phyloP scores from a whole-genome alignment of 2,888 invertebrate species.

The Pocota personata region DNA sequence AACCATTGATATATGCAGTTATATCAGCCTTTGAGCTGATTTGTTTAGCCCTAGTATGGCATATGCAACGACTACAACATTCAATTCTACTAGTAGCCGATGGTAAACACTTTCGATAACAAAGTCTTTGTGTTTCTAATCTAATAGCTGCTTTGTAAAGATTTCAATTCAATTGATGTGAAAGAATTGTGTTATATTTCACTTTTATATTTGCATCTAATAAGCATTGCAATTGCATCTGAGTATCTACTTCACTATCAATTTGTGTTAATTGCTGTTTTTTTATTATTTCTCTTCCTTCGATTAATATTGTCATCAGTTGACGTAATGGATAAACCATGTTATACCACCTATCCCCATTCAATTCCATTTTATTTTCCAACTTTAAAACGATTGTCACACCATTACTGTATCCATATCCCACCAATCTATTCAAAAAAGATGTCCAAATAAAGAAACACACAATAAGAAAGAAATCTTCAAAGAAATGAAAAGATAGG shows the following conservation, averaged over 20 bases:
- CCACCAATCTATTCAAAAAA: slow-evolving; percentile 38
- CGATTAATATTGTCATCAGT: slow-evolving; percentile 22
- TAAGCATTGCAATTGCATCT: not conserved
- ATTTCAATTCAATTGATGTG: too few relatives aligned
- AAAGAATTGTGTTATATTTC: not conserved
- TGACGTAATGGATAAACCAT: slow-evolving; percentile 70
- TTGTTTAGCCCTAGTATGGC: too few relatives aligned
- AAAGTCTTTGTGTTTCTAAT: too few relatives aligned
- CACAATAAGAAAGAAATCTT: not conserved
- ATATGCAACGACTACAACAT: too few relatives aligned
- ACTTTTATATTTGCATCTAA: not conserved
- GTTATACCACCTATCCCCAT: slow-evolving; percentile 12
- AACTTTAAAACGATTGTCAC: slow-evolving; percentile 52
- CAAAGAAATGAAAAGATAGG: slow-evolving; percentile 1
- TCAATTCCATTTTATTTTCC: not conserved
- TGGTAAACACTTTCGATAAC: too few relatives aligned
- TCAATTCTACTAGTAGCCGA: too few relatives aligned
- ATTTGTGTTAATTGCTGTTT: slow-evolving; percentile 1
- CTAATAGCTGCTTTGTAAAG: too few relatives aligned
- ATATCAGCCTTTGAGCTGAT: too few relatives aligned
- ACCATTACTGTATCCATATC: slow-evolving; percentile 47
- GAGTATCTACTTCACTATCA: slow-evolving; percentile 19
- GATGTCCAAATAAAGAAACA: slow-evolving; percentile 32
- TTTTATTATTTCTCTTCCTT: slow-evolving; percentile 8
- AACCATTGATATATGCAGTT: too few relatives aligned